Conservation (phyloP, 2,888 invertebrate genomes). For the Noctua janthe region DNA sequence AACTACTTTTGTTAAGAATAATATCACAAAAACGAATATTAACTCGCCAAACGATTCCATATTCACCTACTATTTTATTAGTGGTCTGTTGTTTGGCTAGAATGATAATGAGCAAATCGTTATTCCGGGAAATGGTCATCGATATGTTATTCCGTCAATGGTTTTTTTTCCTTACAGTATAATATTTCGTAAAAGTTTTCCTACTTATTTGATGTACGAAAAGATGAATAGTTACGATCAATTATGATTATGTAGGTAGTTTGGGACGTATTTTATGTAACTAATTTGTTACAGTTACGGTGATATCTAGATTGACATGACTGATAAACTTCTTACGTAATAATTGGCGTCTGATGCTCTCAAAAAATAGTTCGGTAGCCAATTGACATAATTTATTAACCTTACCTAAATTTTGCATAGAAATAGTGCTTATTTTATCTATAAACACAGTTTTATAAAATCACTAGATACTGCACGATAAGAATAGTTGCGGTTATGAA, state of each 20-base stretch:
- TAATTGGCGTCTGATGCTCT: conserved; percentile 9
- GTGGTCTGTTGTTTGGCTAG: conserved; percentile 54
- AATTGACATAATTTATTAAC: conserved; percentile 18
- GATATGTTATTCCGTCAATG: conserved; percentile 48
- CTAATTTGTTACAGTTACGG: conserved; percentile 23
- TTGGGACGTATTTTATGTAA: conserved; percentile 8
- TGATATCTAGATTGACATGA: conserved; percentile 38
- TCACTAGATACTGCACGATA: conserved; percentile 16
- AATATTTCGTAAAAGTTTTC: conserved; percentile 26
- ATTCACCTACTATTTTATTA: conserved; percentile 51
- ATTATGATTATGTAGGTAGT: conserved; percentile 22
- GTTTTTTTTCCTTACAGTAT: conserved; percentile 43
- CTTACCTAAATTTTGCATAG: not conserved
- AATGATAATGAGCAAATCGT: conserved; percentile 57
- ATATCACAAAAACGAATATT: conserved; percentile 18
- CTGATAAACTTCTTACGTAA: conserved; percentile 36
- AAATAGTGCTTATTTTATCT: conserved; percentile 33
- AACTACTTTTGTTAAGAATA: not conserved
- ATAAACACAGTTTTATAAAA: conserved; percentile 11
- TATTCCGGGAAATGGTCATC: conserved; percentile 58
- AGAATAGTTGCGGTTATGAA: conserved; percentile 34
- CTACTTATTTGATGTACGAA: conserved; percentile 27
- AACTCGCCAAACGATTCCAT: conserved; percentile 21
- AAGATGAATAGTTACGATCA: conserved; percentile 45
- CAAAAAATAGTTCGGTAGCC: conserved; percentile 9